Evolutionary conservation across 2,888 invertebrate species (phyloP).

Genomic region (Plebejus argus): DNA sequence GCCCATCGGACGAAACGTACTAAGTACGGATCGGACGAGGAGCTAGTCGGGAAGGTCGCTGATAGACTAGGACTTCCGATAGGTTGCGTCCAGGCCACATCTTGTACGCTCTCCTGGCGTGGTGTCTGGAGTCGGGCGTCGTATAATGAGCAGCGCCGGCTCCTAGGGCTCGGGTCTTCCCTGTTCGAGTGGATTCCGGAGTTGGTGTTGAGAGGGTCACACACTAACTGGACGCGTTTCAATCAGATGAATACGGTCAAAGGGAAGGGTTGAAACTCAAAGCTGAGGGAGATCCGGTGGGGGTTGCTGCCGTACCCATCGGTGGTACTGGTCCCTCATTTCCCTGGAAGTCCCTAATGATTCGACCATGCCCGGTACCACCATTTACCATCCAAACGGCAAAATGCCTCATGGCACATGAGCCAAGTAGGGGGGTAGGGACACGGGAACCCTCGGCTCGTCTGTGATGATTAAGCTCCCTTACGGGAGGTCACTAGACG

Average conservation of each 20-base stretch:
- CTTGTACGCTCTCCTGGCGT: conserved; percentile 45
- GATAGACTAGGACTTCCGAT: conserved; percentile 42
- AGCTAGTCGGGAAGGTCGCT: conserved; percentile 43
- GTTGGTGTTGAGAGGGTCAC: conserved; percentile 38
- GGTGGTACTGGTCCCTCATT: too few species aligned
- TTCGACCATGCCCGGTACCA: too few species aligned
- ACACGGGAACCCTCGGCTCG: too few species aligned
- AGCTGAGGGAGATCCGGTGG: too few species aligned
- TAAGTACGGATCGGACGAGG: conserved; percentile 44
- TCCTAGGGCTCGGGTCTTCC: conserved; percentile 32
- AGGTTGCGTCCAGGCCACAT: conserved; percentile 37
- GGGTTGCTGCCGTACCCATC: too few species aligned
- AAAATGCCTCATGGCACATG: too few species aligned
- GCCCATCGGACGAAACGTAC: conserved; percentile 45
- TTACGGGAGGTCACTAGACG: too few species aligned
- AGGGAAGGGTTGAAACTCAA: too few species aligned
- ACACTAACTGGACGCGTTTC: conserved; percentile 41
- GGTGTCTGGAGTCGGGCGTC: conserved; percentile 44
- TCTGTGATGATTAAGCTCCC: too few species aligned
- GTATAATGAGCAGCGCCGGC: conserved; percentile 32
- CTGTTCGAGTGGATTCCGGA: neutral
- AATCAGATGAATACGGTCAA: conserved; percentile 34
- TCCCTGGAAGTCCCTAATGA: too few species aligned
- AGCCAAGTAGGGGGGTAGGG: too few species aligned
- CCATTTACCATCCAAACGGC: too few species aligned